phyloP scores from a whole-genome alignment of 2,113 vertebrate genomes.

The Poeciliopsis occidentalis region DNA sequence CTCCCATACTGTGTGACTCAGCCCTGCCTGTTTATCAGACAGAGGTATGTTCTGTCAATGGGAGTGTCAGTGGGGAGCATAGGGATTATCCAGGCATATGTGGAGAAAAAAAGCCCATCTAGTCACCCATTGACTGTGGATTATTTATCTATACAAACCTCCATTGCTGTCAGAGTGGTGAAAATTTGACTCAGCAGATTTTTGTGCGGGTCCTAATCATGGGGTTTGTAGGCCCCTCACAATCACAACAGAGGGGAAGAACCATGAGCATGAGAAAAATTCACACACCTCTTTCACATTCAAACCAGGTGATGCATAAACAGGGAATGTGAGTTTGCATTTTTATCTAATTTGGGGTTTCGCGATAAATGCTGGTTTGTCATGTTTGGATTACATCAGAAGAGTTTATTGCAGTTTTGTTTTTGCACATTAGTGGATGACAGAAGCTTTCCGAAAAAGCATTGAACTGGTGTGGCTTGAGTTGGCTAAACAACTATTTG shows the following conservation, averaged over 20 bases:
- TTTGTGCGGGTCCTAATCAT: slow-evolving; percentile 29
- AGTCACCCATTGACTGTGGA: slow-evolving; percentile 47
- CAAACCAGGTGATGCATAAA: neutral
- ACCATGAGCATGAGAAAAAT: slow-evolving; percentile 8
- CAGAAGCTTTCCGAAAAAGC: neutral
- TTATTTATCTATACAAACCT: slow-evolving; percentile 63
- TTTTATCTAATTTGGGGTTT: neutral
- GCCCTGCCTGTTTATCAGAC: slow-evolving; percentile 25
- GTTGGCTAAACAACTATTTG: slow-evolving; percentile 21
- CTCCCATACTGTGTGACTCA: neutral
- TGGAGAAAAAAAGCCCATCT: slow-evolving; percentile 41
- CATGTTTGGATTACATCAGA: slow-evolving; percentile 1
- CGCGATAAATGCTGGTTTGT: neutral
- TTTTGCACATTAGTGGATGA: neutral
- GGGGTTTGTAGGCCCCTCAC: slow-evolving; percentile 30
- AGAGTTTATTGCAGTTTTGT: slow-evolving; percentile 6
- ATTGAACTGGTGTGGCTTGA: slow-evolving; percentile 1
- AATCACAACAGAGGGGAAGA: slow-evolving; percentile 15
- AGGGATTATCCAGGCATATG: slow-evolving; percentile 46
- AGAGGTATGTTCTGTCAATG: slow-evolving; percentile 16
- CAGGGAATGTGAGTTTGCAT: neutral
- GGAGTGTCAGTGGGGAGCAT: slow-evolving; percentile 8
- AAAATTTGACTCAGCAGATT: slow-evolving; percentile 68
- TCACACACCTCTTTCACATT: neutral
- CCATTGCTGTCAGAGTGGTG: slow-evolving; percentile 42